A percentile compares a stretch with the other conserved stretches of the same genome.
Evolutionary conservation across 1,140 invertebrate species (phyloP).

Genomic region (Cydia splendana): DNA sequence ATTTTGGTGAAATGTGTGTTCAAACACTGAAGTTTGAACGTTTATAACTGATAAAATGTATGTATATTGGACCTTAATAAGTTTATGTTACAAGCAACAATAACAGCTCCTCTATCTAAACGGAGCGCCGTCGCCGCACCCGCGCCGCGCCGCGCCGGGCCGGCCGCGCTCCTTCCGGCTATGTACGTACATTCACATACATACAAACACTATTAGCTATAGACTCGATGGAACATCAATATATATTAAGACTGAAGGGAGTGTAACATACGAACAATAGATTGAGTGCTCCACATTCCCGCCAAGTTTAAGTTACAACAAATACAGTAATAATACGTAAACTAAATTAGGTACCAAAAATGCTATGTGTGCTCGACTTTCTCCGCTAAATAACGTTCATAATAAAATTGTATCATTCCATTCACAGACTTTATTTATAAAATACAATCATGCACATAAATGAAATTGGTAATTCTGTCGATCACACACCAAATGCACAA

Average conservation of each 20-base stretch:
- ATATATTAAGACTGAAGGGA: constrained; percentile 41
- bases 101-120: constrained; percentile 52
- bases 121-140: constrained; percentile 27
- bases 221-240: constrained; percentile 51
- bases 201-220: constrained; percentile 47
- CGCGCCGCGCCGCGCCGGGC: not conserved
- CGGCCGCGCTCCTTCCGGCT: constrained; percentile 32
- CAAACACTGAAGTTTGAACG: constrained; percentile 50
- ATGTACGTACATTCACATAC: constrained; percentile 48
- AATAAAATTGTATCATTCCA: constrained; percentile 37
- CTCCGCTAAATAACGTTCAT: constrained; percentile 38
- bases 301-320: constrained; percentile 46
- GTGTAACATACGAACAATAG: constrained; percentile 48
- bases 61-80: constrained; percentile 62
- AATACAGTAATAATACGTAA: constrained; percentile 33
- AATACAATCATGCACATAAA: constrained; percentile 60
- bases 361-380: constrained; percentile 45
- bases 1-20: constrained; percentile 53
- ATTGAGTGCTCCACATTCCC: constrained; percentile 45
- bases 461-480: constrained; percentile 58
- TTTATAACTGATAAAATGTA: constrained; percentile 45
- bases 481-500: constrained; percentile 71
- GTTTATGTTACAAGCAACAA: constrained; percentile 60
- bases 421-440: constrained; percentile 44
- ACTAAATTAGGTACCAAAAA: constrained; percentile 37